phyloP scores from a whole-genome alignment of 2,888 invertebrate genomes.

The Branchinecta sandiegonensis region DNA sequence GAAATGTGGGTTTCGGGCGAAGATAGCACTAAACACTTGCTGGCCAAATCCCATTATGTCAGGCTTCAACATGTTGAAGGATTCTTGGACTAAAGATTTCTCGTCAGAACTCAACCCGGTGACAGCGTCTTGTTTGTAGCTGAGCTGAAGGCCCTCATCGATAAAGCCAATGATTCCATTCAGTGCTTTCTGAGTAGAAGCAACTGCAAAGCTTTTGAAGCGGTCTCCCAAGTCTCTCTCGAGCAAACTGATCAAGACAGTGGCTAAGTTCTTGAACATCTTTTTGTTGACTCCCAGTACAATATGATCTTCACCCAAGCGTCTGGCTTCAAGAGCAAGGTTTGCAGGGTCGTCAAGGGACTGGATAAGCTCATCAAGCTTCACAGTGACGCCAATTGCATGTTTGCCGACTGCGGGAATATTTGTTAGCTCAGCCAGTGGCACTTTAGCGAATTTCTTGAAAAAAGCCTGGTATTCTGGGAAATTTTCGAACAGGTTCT shows the following conservation, averaged over 20 bases:
- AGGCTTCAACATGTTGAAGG: neutral
- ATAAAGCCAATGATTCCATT: neutral
- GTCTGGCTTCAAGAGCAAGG: neutral
- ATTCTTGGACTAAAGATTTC: neutral
- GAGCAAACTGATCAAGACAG: neutral
- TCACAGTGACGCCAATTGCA: neutral
- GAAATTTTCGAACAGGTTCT: neutral
- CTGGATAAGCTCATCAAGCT: neutral
- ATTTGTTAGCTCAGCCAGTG: neutral
- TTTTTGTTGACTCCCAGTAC: neutral
- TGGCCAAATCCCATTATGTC: neutral
- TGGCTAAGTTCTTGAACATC: conserved; percentile 10
- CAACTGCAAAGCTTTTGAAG: neutral
- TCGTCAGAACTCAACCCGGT: neutral
- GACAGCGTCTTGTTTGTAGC: conserved; percentile 3
- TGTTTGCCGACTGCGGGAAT: neutral
- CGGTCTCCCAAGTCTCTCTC: neutral
- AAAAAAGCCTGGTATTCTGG: conserved; percentile 3
- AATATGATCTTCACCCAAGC: conserved; percentile 1
- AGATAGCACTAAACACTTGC: neutral
- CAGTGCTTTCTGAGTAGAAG: neutral
- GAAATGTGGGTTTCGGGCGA: no score
- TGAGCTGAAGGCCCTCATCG: conserved; percentile 1
- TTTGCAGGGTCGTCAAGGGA: conserved; percentile 7
- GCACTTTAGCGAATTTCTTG: neutral